Percentiles rank a stretch among this genome's conserved stretches.
These are phyloP conservation scores for Zaprionus ghesquierei DNA, from an alignment of 1,140 invertebrate species.

Conservation along the genomic window DNA sequence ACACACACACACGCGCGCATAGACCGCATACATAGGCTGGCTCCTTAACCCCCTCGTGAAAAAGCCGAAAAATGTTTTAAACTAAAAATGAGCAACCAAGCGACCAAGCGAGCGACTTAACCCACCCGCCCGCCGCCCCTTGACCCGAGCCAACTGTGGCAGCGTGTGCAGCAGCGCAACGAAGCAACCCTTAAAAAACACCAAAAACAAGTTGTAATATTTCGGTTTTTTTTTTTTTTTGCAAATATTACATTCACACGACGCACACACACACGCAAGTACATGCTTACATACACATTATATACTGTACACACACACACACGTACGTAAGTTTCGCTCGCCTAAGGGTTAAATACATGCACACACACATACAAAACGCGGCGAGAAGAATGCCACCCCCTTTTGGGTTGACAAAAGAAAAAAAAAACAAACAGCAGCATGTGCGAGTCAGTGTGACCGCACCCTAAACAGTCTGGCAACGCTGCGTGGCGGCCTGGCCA, in stretches of 20 bases:
- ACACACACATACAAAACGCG: background rate
- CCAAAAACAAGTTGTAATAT: constrained; percentile 66
- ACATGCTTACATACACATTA: background rate
- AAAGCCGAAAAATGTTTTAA: constrained; percentile 35
- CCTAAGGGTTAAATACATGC: constrained; percentile 65
- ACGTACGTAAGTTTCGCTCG: constrained; percentile 17
- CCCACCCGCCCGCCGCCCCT: constrained; percentile 21
- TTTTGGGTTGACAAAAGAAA: constrained; percentile 19
- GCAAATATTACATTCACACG: constrained; percentile 40
- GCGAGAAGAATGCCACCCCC: constrained; percentile 57
- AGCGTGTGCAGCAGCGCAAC: constrained; percentile 3
- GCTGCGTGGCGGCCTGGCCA: constrained; percentile 6
- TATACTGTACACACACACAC: background rate
- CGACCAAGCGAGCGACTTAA: background rate
- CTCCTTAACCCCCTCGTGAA: constrained; percentile 33
- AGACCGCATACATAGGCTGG: constrained; percentile 9
- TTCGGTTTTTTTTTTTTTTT: constrained; percentile 60
- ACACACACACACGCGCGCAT: constrained; percentile 14
- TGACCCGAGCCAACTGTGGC: background rate
- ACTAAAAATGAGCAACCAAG: constrained; percentile 64
- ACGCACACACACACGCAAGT: background rate
- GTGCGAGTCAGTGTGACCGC: constrained; percentile 5
- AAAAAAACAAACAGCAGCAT: background rate
- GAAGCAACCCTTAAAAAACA: constrained; percentile 50
- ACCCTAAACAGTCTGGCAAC: constrained; percentile 41